phyloP scores from a whole-genome alignment of 2,113 vertebrate species.

The Etheostoma spectabile region DNA sequence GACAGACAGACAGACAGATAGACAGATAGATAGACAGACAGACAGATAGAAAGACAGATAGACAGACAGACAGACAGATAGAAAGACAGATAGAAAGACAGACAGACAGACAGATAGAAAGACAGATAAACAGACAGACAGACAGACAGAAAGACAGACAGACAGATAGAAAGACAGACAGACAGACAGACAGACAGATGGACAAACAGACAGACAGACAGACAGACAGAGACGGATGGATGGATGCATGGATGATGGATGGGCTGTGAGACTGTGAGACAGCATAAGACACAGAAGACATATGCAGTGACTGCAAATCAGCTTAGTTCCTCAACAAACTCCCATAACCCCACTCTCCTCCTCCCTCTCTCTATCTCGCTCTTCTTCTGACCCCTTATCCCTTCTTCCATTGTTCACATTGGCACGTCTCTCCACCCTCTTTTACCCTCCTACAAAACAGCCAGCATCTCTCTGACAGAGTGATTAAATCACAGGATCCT shows the following conservation, averaged over 20 bases:
- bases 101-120: not conserved
- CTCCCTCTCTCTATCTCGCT: conserved; percentile 1
- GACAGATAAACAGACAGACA: no score
- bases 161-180: no score
- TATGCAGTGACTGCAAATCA: conserved; percentile 76
- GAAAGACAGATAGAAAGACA: not conserved
- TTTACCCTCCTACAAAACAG: conserved; percentile 11
- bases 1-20: no score
- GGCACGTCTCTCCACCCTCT: conserved; percentile 20
- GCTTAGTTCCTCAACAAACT: conserved; percentile 65
- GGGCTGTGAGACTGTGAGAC: conserved; percentile 20
- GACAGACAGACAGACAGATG: no score
- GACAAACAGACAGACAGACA: no score
- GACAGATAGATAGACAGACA: no score
- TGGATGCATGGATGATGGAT: not conserved
- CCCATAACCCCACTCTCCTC: conserved; percentile 42
- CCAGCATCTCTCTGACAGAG: not conserved
- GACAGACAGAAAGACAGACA: no score
- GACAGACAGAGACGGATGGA: not conserved
- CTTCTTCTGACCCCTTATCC: conserved; percentile 22
- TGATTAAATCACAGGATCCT: conserved; percentile 36
- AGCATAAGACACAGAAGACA: conserved; percentile 52
- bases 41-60: no score
- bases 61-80: not conserved
- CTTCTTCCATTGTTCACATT: conserved; percentile 41